Conservation (phyloP, 2,888 invertebrate genomes). For the Linnaemya vulpina region DNA sequence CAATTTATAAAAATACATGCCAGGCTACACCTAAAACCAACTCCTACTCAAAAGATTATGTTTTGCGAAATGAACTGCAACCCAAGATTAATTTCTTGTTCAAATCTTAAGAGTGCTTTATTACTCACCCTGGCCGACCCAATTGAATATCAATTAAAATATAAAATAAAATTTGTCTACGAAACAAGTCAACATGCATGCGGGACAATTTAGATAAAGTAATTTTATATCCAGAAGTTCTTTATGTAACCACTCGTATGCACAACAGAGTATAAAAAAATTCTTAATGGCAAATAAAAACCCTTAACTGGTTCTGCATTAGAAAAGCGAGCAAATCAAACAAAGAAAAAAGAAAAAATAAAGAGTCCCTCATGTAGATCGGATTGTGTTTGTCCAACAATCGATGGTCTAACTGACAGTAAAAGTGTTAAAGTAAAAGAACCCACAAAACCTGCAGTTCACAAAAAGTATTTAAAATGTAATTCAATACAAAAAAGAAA, state of each 20-base stretch:
- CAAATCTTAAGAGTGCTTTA: neutral
- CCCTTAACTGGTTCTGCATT: slow-evolving; percentile 29
- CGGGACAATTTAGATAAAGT: slow-evolving; percentile 44
- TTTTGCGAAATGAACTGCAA: neutral
- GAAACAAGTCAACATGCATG: slow-evolving; percentile 26
- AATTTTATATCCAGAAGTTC: slow-evolving; percentile 45
- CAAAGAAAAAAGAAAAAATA: slow-evolving; percentile 6
- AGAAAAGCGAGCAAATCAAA: slow-evolving; percentile 19
- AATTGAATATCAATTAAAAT: slow-evolving; percentile 59
- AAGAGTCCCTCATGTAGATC: slow-evolving; percentile 17
- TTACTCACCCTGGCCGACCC: neutral
- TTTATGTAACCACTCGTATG: neutral
- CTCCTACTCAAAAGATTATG: neutral
- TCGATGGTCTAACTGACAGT: slow-evolving; percentile 15
- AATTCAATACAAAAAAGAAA: slow-evolving; percentile 59
- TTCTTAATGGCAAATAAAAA: slow-evolving; percentile 36
- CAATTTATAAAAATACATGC: too few relatives aligned
- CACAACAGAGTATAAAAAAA: neutral
- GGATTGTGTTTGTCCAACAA: neutral
- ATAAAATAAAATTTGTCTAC: slow-evolving; percentile 38
- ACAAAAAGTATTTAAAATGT: slow-evolving; percentile 61
- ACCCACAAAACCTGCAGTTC: slow-evolving; percentile 32
- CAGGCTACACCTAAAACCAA: neutral
- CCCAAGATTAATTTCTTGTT: neutral
- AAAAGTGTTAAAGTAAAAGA: slow-evolving; percentile 29